Evolutionary conservation across 2,113 vertebrate genomes (phyloP).

Genomic region (Okapia johnstoni): DNA sequence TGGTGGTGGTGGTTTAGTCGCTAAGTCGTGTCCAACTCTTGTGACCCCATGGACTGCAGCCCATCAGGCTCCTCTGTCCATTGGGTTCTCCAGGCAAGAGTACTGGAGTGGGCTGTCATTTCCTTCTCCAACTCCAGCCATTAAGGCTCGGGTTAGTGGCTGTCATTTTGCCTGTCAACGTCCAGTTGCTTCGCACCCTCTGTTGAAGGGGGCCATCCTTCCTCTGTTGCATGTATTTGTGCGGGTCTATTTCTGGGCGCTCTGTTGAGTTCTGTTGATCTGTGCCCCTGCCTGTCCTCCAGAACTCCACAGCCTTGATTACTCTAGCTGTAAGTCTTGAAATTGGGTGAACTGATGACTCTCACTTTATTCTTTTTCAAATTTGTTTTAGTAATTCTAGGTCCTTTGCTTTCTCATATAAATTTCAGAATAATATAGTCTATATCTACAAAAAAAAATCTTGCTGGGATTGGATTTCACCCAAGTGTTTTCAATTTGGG

Average conservation of each 20-base stretch:
- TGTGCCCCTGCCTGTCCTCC: background rate
- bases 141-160: background rate
- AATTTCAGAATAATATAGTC: background rate
- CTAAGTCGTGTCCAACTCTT: no score
- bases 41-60: no score
- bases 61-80: no score
- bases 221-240: background rate
- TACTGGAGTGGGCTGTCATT: no score
- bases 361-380: background rate
- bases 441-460: background rate
- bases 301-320: rapidly evolving
- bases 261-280: background rate
- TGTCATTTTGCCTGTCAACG: background rate
- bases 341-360: background rate
- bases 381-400: background rate
- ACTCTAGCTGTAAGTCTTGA: background rate
- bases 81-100: no score
- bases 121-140: no score
- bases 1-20: background rate
- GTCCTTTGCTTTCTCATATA: background rate
- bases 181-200: rapidly evolving
- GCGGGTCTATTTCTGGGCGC: background rate
- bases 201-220: background rate
- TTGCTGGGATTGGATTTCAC: background rate
- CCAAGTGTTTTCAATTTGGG: background rate